Base-by-base conservation (phyloP, 2,888 invertebrate genomes). In the Willowsia nigromaculata region DNA sequence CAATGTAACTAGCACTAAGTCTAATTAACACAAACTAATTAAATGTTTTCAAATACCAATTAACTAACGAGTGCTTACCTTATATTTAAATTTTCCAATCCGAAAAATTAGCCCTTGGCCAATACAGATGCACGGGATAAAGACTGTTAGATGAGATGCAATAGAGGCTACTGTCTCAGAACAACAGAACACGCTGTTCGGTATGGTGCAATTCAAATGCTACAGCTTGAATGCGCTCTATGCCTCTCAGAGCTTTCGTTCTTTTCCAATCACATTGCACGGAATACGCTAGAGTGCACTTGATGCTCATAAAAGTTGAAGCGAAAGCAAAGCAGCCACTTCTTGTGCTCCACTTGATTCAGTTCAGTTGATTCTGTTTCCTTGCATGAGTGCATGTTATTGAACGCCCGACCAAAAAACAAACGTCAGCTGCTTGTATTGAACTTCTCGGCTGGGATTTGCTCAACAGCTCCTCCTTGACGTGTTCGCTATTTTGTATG, bases 181-280 rank as follows among this genome's bases (percentile, higher is more conserved):
- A 30, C n/a, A 33, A 37, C 1, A 65, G 74, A 74, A 47, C 80
- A 87, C 68, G 86, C 86, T 88, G 59, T 76, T 82, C 88, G 82
- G 88, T 88, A 88, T 88, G 87, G 76, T 18, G n/a, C 18, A 33
- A 7, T 43, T 88, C 53, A 53, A 88, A 88, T 22, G 6, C 50
- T 76, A 74, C 85, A 78, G 78, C 78, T 43, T 50, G 9, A 1
- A 2, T 5, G 30, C 78, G 37, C 85, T 78, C 76, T 11, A 78
- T 85, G 78, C 11, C 56, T 59, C 37, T 25, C 37, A 13, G 11
- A 15, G 11, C 9, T 59, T 81, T 37, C 59, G 3, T 37, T 25
- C 37, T 18, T 50, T 15, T 30, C n/a, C 62, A 59, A 6, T 1
- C 59, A 15, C 59, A 56, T 18, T 62, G 43, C 76, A 3, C 27